Base-by-base conservation (phyloP, 2,797 vertebrate genomes). In the Oophaga sylvatica region DNA sequence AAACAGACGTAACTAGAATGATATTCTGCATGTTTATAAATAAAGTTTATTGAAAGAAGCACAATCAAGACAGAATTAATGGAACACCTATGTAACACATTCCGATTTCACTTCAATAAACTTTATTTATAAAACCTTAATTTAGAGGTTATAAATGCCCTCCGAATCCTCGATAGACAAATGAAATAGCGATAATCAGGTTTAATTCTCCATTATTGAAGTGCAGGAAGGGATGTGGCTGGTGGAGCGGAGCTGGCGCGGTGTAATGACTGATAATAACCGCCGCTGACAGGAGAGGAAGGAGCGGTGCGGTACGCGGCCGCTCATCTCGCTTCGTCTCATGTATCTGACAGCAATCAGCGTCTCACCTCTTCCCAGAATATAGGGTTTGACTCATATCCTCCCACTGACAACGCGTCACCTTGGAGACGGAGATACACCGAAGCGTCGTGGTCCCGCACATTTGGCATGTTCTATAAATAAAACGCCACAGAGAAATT, bases 361-460 rank as follows among this genome's bases (percentile, higher is more conserved):
- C 56, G 45, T 1, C 95, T 96, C 93, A 98, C 98, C 95, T 99
- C 95, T 76, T 99, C 97, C 96, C 97, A 99, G 94, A 99, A 99
- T 93, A 98, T 92, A 22, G 98, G 98, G 91, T 99, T 99, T 68
- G 94, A 90, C 91, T 99, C 98, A 29, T 99, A 99, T 81, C 98
- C 98, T 0, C 98, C 98, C 90, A 99, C 96, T 1, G 98, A 99
- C 87, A 99, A 93, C 86, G 97, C 98, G 12, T 99, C 98, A 29
- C 98, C 98, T 93, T 99, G 98, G 91, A 99, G 98, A 90, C 98
- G 98, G 59, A 99, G 96, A 93, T 99, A 99, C 78, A 99, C 96
- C 0, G 98, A 99, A 79, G 98, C 97, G 0, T 99, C 98, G 0
- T 99, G 98, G 94, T 99, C 98, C 0, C 98, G 96, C 90, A 99